Percentiles rank a stretch among this genome's conserved stretches.
phyloP scores from a whole-genome alignment of 2,888 invertebrate genomes.

The Catocala nupta region DNA sequence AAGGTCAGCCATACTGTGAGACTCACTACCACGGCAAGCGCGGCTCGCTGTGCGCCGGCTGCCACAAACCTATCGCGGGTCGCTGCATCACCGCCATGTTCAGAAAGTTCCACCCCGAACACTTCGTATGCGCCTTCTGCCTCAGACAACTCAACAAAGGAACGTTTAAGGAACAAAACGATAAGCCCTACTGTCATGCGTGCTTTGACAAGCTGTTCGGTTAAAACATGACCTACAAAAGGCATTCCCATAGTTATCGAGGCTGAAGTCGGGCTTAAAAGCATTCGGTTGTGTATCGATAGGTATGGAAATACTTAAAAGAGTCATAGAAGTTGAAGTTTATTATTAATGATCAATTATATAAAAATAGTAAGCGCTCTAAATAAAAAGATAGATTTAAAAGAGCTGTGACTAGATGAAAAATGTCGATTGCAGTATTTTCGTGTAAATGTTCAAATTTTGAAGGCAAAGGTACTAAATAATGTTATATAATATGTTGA shows the following conservation, averaged over 20 bases:
- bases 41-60: constrained; percentile 98
- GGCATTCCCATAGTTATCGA: not conserved
- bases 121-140: constrained; percentile 99
- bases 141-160: constrained; percentile 99
- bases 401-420: constrained; percentile 31
- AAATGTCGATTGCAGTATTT: constrained; percentile 32
- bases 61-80: constrained; percentile 98
- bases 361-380: not conserved
- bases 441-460: constrained; percentile 37
- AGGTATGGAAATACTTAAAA: not conserved
- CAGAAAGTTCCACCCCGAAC: constrained; percentile 99
- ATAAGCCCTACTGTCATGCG: constrained; percentile 99
- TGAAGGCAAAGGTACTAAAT: constrained; percentile 38
- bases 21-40: constrained; percentile 99
- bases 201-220: constrained; percentile 99
- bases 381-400: constrained; percentile 1
- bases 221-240: constrained; percentile 68
- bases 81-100: constrained; percentile 99
- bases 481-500: constrained; percentile 36
- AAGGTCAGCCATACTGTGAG: constrained; percentile 99
- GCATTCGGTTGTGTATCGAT: too few species aligned
- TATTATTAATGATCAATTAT: constrained; percentile 6
- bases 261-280: too few species aligned
- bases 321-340: not conserved
- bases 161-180: constrained; percentile 99